Conservation (phyloP, 2,888 invertebrate genomes). For the Koerneria pararmatus region DNA sequence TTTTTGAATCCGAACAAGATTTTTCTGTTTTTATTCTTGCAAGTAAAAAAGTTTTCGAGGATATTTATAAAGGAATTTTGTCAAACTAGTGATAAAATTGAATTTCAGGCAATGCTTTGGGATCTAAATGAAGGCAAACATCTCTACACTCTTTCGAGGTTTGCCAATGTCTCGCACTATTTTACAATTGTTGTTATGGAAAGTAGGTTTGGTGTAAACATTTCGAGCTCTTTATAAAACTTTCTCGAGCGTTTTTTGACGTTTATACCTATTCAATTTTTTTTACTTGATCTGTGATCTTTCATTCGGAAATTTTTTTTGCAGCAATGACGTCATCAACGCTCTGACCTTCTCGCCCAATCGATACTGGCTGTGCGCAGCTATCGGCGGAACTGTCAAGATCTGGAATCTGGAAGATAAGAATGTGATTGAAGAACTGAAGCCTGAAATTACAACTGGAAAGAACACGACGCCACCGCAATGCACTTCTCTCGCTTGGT, state of each 20-base stretch:
- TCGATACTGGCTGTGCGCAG: constrained; percentile 95
- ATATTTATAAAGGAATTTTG: too few species aligned
- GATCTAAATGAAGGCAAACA: constrained; percentile 99
- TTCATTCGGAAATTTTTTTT: too few species aligned
- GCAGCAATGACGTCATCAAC: constrained; percentile 96
- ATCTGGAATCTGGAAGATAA: constrained; percentile 99
- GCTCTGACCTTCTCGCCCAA: constrained; percentile 98
- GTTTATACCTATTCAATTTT: too few species aligned
- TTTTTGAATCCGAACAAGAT: too few species aligned
- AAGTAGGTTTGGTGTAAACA: too few species aligned
- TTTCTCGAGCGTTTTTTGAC: too few species aligned
- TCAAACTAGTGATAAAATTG: background rate
- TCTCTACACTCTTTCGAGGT: constrained; percentile 84
- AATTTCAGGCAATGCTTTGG: constrained; percentile 88
- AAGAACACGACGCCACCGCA: constrained; percentile 79
- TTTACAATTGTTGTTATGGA: too few species aligned
- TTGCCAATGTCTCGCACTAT: too few species aligned
- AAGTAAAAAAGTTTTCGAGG: too few species aligned
- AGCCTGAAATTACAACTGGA: constrained; percentile 83
- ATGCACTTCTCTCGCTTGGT: constrained; percentile 70
- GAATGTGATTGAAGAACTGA: constrained; percentile 95
- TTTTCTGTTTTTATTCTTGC: too few species aligned
- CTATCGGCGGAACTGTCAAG: constrained; percentile 93
- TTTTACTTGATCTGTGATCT: too few species aligned
- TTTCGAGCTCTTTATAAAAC: too few species aligned